Percentiles rank a stretch among this genome's conserved stretches.
Evolutionary conservation across 2,797 vertebrate genomes (phyloP).

Genomic region (Enteromius paludinosus): DNA sequence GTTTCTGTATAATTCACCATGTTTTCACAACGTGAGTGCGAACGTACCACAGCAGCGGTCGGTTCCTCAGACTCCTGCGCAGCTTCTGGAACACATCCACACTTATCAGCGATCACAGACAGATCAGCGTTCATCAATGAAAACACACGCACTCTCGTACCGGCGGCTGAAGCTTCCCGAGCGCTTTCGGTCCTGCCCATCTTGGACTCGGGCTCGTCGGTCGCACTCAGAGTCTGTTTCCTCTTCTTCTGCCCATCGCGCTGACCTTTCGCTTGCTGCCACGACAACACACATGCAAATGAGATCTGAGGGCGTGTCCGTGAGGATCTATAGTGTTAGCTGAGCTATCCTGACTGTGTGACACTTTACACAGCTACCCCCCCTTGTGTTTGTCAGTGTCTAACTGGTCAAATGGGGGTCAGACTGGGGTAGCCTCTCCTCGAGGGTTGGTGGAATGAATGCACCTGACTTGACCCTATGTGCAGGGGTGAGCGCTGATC

Average conservation of each 20-base stretch:
- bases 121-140: fast-evolving
- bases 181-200: conserved; percentile 81
- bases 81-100: conserved; percentile 13
- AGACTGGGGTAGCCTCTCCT: conserved; percentile 35
- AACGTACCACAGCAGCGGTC: conserved; percentile 4
- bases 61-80: background rate
- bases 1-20: background rate
- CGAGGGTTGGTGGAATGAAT: background rate
- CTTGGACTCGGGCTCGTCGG: conserved; percentile 87
- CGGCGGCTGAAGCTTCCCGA: conserved; percentile 73
- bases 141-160: conserved; percentile 57
- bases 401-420: conserved; percentile 21
- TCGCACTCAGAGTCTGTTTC: conserved; percentile 76
- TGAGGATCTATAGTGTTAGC: background rate
- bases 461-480: conserved; percentile 11
- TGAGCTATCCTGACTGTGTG: conserved; percentile 13
- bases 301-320: background rate
- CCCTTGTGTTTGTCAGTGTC: background rate
- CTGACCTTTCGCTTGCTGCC: conserved; percentile 79
- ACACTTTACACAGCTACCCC: conserved; percentile 5
- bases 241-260: conserved; percentile 82
- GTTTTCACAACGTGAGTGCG: background rate
- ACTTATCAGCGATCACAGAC: background rate
- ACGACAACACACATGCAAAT: conserved; percentile 28
- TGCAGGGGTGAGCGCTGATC: conserved; percentile 40